phyloP scores from a whole-genome alignment of 2,113 vertebrate genomes.

The Rhynchomys soricoides region DNA sequence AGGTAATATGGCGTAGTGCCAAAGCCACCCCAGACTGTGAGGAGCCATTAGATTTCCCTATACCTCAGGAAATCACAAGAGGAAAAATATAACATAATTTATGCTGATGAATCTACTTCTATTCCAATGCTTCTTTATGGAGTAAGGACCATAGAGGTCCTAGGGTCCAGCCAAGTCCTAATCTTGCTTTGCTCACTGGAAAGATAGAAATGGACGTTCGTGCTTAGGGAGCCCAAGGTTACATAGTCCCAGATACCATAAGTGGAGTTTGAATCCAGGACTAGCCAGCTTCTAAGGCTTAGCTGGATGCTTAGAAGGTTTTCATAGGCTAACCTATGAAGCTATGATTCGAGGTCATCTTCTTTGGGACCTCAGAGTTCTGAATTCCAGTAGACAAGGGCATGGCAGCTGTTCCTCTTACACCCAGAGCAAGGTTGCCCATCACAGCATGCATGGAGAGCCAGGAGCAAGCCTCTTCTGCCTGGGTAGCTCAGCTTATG shows the following conservation, averaged over 20 bases:
- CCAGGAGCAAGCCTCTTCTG: not conserved
- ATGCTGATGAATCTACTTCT: not conserved
- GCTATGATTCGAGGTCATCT: not conserved
- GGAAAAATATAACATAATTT: not conserved
- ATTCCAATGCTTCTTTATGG: not conserved
- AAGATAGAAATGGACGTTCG: not conserved
- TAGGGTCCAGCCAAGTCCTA: rapidly evolving
- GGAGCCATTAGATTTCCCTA: not conserved
- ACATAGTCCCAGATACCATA: not conserved
- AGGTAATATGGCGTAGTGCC: rapidly evolving
- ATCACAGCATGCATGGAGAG: rapidly evolving
- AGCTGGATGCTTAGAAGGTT: not conserved
- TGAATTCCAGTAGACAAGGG: not conserved
- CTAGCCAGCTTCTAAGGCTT: not conserved
- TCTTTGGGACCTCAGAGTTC: not conserved
- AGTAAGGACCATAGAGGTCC: not conserved
- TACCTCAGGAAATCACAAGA: not conserved
- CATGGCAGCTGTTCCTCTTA: rapidly evolving
- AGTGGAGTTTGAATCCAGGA: not conserved
- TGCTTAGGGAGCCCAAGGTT: not conserved
- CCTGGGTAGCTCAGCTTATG: rapidly evolving
- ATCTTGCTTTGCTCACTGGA: rapidly evolving
- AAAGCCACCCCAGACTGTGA: too few relatives aligned
- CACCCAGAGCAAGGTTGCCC: rapidly evolving
- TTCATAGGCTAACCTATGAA: not conserved